A percentile compares a stretch with the other conserved stretches of the same genome.
These are phyloP conservation scores for Cylindroiulus punctatus DNA, from an alignment of 2,888 invertebrate genomes.

Conservation along the genomic window DNA sequence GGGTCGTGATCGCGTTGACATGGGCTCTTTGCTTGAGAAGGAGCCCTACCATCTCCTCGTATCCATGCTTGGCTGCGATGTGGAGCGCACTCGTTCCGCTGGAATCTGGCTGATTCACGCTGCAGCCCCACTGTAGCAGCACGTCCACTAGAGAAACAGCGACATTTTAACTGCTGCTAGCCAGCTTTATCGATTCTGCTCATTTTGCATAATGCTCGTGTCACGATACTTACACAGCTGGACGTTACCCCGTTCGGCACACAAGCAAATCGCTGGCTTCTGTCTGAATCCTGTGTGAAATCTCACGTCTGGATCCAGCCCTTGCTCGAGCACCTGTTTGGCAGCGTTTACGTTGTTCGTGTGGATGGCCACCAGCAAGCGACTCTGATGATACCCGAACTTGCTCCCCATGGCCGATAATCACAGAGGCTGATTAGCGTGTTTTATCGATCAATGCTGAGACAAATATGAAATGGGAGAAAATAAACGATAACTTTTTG, in stretches of 20 bases:
- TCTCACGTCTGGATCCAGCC: conserved; percentile 61
- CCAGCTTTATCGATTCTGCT: not conserved
- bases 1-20: conserved; percentile 59
- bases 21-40: conserved; percentile 60
- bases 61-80: conserved; percentile 59
- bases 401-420: too few relatives aligned
- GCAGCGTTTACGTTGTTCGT: conserved; percentile 59
- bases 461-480: too few relatives aligned
- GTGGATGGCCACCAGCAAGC: conserved; percentile 61
- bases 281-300: conserved; percentile 60
- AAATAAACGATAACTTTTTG: too few relatives aligned
- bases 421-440: too few relatives aligned
- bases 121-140: conserved; percentile 60
- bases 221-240: conserved; percentile 59
- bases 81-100: conserved; percentile 60
- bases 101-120: conserved; percentile 61
- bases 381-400: conserved; percentile 57
- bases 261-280: conserved; percentile 61
- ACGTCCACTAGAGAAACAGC: conserved; percentile 58
- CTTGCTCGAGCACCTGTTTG: conserved; percentile 59
- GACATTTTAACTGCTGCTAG: not conserved
- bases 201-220: not conserved
- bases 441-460: too few relatives aligned
- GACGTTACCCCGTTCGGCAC: conserved; percentile 60
- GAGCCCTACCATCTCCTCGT: conserved; percentile 58